Evolutionary conservation across 2,113 vertebrate genomes (phyloP).

Genomic region (Pangasianodon gigas): DNA sequence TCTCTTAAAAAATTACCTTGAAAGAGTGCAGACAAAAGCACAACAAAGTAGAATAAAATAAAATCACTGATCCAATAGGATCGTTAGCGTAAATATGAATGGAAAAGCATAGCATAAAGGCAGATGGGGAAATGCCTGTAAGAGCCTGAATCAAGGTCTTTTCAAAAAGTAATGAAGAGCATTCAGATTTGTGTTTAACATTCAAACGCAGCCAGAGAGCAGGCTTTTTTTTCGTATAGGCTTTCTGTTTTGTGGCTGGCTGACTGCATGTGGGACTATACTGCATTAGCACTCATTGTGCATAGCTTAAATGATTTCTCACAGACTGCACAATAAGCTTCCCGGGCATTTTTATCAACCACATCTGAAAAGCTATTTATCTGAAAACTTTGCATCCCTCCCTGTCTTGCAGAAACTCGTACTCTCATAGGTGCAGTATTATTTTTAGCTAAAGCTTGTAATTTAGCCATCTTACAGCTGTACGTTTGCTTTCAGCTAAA

Average conservation of each 20-base stretch:
- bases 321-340: conserved; percentile 13
- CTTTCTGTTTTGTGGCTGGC: neutral
- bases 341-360: conserved; percentile 5
- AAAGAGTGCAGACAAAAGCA: neutral
- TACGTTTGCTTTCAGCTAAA: neutral
- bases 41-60: neutral
- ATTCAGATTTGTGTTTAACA: neutral
- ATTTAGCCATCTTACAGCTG: neutral
- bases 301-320: conserved; percentile 12
- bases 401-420: neutral
- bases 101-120: neutral
- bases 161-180: neutral
- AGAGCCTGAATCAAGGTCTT: neutral
- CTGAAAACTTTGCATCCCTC: neutral
- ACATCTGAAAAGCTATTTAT: conserved; percentile 8
- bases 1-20: neutral
- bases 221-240: neutral
- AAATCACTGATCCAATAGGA: neutral
- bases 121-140: neutral
- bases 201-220: neutral
- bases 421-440: conserved; percentile 11
- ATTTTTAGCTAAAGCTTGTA: conserved; percentile 9
- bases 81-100: neutral
- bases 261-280: conserved; percentile 16
- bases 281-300: conserved; percentile 10